Evolutionary conservation across 2,888 invertebrate species (phyloP), one percentile per base, ranked within the genome.

Genomic region (Ectemnius lituratus): DNA sequence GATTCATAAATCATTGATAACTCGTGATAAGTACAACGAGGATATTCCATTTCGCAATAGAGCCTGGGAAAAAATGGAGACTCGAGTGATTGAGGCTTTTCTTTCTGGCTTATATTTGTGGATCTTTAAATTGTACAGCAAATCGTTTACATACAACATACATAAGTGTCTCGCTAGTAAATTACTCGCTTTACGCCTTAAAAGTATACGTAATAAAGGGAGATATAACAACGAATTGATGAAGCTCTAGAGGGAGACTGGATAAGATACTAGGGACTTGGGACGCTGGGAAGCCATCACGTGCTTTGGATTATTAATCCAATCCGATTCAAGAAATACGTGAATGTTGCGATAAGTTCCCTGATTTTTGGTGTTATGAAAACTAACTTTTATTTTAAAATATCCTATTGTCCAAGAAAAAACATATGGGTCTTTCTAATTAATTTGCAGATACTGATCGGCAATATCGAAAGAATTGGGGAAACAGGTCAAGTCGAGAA

Each of bases 101-200:
- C 61, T 76, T 69, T 69, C 60, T 67, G 63, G 59, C 83, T 77
- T 81, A 72, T 84, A 84, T 83, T 80, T 80, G 75, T 63, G 66
- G 70, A 62, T 78, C 62, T 78, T 80, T 78, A 64, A 85, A 85
- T 85, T 81, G 78, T 85, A 86, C 86, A 85, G 82, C 63, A 81
- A 82, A 70, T 79, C 76, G 76, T 85, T 84, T 83, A 86, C 86
- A 84, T 85, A 81, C 76, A 86, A 85, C 85, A 80, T 80, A 86
- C 63, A 84, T 77, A 81, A 76, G 80, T 81, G 82, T 76, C 74
- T 81, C 79, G 81, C 69, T 78, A 75, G 79, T 80, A 78, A 74
- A 76, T 81, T 78, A 78, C 60, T 76, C 47, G 67, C 65, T 79
- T 72, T 69, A 80, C 62, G 70, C 56, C 68, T 82, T 75, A 79